These are phyloP conservation scores for Colletes collaris DNA, from an alignment of 2,888 invertebrate genomes.

Conservation along the genomic window DNA sequence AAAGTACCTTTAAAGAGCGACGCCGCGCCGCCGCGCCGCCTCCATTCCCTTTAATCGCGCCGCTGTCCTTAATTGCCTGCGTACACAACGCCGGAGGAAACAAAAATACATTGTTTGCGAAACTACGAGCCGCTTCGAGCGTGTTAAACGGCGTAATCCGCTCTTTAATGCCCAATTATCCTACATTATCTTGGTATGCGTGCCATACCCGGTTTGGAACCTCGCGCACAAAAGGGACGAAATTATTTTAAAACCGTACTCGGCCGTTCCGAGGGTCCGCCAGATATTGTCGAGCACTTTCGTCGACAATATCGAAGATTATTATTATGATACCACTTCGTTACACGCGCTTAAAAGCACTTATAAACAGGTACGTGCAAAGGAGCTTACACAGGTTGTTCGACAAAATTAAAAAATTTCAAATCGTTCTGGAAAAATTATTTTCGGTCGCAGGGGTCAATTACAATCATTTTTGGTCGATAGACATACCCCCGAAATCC, in stretches of 20 bases:
- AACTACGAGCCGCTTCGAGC: constrained; percentile 56
- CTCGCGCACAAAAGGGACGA: constrained; percentile 61
- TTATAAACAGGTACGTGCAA: too few relatives aligned
- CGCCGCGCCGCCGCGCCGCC: neutral
- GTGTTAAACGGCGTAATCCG: constrained; percentile 74
- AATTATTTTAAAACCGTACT: constrained; percentile 67
- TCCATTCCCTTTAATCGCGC: constrained; percentile 50
- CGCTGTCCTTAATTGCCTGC: constrained; percentile 56
- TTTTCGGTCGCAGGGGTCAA: too few relatives aligned
- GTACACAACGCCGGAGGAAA: constrained; percentile 39
- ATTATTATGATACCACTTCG: too few relatives aligned
- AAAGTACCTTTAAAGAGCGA: constrained; percentile 42
- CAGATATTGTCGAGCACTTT: constrained; percentile 40
- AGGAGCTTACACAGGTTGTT: too few relatives aligned
- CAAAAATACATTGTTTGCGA: constrained; percentile 63
- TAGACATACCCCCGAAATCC: too few relatives aligned
- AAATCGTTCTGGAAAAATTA: too few relatives aligned
- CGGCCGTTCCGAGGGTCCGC: constrained; percentile 38
- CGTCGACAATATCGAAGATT: neutral
- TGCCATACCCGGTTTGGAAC: constrained; percentile 25
- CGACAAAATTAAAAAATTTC: too few relatives aligned
- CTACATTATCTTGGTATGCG: constrained; percentile 72
- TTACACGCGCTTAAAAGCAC: too few relatives aligned
- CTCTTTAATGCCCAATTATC: constrained; percentile 76
- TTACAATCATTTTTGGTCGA: too few relatives aligned